A percentile compares a stretch with the other conserved stretches of the same genome.
phyloP scores from a whole-genome alignment of 92 coral and sea anemone genomes.

The Porites lobata region DNA sequence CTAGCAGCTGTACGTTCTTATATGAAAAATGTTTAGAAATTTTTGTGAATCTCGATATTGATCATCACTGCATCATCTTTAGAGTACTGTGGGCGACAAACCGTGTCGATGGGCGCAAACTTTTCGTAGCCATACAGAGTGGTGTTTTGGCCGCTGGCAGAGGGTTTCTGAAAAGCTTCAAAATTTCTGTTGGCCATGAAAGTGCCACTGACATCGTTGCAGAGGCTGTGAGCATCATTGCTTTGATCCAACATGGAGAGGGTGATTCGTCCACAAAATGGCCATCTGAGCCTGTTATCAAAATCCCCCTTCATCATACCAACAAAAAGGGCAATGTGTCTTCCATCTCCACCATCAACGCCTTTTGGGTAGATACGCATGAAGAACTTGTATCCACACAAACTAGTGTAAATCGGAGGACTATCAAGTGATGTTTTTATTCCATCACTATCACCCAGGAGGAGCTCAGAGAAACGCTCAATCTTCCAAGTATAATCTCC shows the following conservation, averaged over 20 bases:
- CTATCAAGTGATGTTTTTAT: slow-evolving; percentile 76
- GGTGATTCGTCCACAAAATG: slow-evolving; percentile 80
- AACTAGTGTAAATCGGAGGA: slow-evolving; percentile 78
- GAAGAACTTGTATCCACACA: slow-evolving; percentile 81
- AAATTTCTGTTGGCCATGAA: slow-evolving; percentile 79
- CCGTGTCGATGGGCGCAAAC: slow-evolving; percentile 77
- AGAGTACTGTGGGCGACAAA: slow-evolving; percentile 61
- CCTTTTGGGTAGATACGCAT: slow-evolving; percentile 75
- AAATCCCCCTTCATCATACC: slow-evolving; percentile 77
- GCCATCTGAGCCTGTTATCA: slow-evolving; percentile 82
- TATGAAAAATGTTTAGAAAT: too few relatives aligned
- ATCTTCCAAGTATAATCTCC: slow-evolving; percentile 80
- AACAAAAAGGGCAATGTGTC: slow-evolving; percentile 74
- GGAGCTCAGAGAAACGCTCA: slow-evolving; percentile 50
- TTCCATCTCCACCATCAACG: slow-evolving; percentile 67
- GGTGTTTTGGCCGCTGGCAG: slow-evolving; percentile 62
- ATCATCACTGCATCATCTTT: slow-evolving; percentile 73
- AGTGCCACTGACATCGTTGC: slow-evolving; percentile 84
- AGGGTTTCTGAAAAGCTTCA: slow-evolving; percentile 78
- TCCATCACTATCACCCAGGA: slow-evolving; percentile 46
- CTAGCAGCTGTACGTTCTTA: too few relatives aligned
- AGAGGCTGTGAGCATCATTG: slow-evolving; percentile 48
- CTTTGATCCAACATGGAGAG: slow-evolving; percentile 81
- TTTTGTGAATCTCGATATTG: slow-evolving; percentile 71
- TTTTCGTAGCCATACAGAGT: slow-evolving; percentile 86